Base-by-base conservation (phyloP, 2,797 vertebrate species). In the Tragopan temminckii region DNA sequence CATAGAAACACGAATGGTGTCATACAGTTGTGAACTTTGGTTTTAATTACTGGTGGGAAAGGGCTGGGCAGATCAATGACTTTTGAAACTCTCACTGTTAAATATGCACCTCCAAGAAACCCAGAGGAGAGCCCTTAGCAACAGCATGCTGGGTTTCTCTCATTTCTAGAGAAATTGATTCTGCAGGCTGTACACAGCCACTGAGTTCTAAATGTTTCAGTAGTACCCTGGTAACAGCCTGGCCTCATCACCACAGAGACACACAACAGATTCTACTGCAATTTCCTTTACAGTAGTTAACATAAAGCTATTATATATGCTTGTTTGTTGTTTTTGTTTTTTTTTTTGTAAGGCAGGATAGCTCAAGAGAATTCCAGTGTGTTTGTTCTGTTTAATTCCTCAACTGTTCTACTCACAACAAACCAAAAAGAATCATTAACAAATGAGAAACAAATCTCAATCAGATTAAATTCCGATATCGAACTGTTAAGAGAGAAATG, bases 11-110 rank as follows among this genome's bases (percentile, higher is more conserved):
- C 89, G 81, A 91, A 97, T 86, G 93, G 97, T 97, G 89, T 68
- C 94, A 95, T 82, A 97, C 62, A 80, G 61, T 95, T 97, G 97
- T 74, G 74, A 98, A 97, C 98, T 98, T 98, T 98, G 97, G 97
- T 97, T 96, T 97, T 93, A 95, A 97, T 97, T 90, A 97, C 96
- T 84, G 89, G 83, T 76, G 81, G 84, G 87, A 91, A 96, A 94
- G 91, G 88, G 93, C 93, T 96, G 80, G 20, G 63, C 71, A 15
- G 29, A 84, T 16, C 58, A 36, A 38, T 15, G 20, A 78, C 59
- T 77, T 94, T 48, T 85, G 31, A 52, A 96, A 86, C 48, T 48
- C 96, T 85, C 6, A 12, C 71, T 96, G 97, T 84, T 88, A 80
- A 89, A 94, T 85, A 85, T 92, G 76, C 74, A 91, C 93, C 88